Evolutionary conservation across 2,888 invertebrate genomes (phyloP).

Genomic region (Metallyticus violacea): DNA sequence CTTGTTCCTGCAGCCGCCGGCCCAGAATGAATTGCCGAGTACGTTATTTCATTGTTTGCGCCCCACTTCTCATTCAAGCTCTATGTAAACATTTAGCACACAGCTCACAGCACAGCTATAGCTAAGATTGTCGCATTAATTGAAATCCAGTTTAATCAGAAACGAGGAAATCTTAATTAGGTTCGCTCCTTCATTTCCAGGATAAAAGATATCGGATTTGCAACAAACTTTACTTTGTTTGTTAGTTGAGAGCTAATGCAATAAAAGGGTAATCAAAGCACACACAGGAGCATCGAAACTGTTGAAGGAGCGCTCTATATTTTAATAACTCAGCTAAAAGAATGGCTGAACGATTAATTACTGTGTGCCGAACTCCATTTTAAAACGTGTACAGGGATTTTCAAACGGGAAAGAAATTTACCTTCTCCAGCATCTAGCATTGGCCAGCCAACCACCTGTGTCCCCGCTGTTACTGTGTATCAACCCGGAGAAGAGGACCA

Average conservation of each 20-base stretch:
- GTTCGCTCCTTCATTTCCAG: background rate
- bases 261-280: background rate
- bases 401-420: too few relatives aligned
- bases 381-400: too few relatives aligned
- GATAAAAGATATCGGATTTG: background rate
- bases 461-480: too few relatives aligned
- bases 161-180: background rate
- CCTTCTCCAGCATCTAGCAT: too few relatives aligned
- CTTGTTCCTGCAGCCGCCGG: too few relatives aligned
- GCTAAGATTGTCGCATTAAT: background rate
- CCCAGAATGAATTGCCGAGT: too few relatives aligned
- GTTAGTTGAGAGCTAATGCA: background rate
- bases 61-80: background rate
- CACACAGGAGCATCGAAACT: background rate
- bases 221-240: background rate
- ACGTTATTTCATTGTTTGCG: background rate
- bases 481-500: too few relatives aligned
- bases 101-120: background rate
- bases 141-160: background rate
- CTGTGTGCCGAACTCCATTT: too few relatives aligned
- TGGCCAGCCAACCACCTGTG: too few relatives aligned
- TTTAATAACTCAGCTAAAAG: background rate
- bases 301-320: background rate
- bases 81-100: too few relatives aligned
- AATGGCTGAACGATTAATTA: too few relatives aligned